A percentile compares a stretch with the other conserved stretches of the same genome.
Evolutionary conservation across 2,113 vertebrate genomes (phyloP).

Genomic region (Dipodomys spectabilis): DNA sequence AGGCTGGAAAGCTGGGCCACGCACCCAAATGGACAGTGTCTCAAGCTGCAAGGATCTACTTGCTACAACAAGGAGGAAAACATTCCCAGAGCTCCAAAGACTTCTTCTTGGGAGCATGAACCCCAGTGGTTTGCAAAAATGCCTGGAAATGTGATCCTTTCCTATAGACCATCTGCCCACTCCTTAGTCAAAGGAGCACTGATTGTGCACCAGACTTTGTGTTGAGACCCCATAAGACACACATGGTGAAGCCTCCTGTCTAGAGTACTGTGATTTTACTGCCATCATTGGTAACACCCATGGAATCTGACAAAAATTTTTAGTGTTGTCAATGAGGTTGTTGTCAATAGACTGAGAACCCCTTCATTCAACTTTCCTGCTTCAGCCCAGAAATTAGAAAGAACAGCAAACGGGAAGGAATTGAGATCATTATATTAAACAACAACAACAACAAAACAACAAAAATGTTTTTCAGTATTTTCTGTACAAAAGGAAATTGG

Average conservation of each 20-base stretch:
- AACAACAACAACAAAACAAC: no score
- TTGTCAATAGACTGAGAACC: not conserved
- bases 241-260: not conserved
- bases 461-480: slow-evolving; percentile 56
- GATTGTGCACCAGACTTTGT: not conserved
- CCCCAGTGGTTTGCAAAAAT: not conserved
- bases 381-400: slow-evolving; percentile 45
- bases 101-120: not conserved
- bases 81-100: not conserved
- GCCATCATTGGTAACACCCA: not conserved
- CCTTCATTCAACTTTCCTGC: slow-evolving; percentile 1
- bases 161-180: not conserved
- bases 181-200: not conserved
- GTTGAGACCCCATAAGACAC: not conserved
- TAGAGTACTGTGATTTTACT: not conserved
- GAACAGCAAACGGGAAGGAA: slow-evolving; percentile 27
- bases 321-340: not conserved
- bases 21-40: fast-evolving
- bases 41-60: not conserved
- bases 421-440: slow-evolving; percentile 46
- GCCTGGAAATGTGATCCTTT: not conserved
- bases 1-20: not conserved
- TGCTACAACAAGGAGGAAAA: not conserved
- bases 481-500: slow-evolving; percentile 64
- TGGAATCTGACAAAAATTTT: not conserved